A percentile compares a stretch with the other conserved stretches of the same genome.
phyloP scores from a whole-genome alignment of 2,113 vertebrate species.

The Oncorhynchus clarkii region DNA sequence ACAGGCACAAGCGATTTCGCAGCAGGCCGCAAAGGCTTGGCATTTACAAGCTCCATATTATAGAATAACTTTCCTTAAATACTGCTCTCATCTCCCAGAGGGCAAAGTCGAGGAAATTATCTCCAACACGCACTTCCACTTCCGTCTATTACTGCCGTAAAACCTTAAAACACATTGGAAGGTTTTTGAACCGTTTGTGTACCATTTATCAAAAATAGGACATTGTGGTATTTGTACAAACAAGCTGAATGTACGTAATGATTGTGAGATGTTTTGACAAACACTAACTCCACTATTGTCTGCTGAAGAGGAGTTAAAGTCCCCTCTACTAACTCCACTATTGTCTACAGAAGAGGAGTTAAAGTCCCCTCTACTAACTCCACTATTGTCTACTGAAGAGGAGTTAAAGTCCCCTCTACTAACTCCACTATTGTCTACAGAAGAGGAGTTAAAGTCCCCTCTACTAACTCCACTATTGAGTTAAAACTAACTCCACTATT shows the following conservation, averaged over 20 bases:
- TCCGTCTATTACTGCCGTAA: constrained; percentile 20
- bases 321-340: too few relatives aligned
- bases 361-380: not conserved
- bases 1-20: constrained; percentile 48
- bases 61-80: constrained; percentile 66
- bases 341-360: not conserved
- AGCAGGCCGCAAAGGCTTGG: constrained; percentile 44
- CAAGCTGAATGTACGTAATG: not conserved
- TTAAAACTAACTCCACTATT: too few relatives aligned
- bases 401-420: constrained; percentile 3
- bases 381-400: not conserved
- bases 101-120: constrained; percentile 72
- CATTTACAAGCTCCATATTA: constrained; percentile 69
- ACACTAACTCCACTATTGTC: too few relatives aligned
- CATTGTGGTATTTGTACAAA: not conserved
- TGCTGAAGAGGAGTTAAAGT: too few relatives aligned
- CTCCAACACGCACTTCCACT: constrained; percentile 58
- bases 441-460: too few relatives aligned
- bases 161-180: too few relatives aligned
- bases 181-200: too few relatives aligned
- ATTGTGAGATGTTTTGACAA: too few relatives aligned
- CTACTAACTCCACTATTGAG: not conserved
- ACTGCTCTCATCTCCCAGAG: constrained; percentile 70
- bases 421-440: not conserved
- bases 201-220: too few relatives aligned